phyloP scores from a whole-genome alignment of 1,140 invertebrate genomes.

The Hydropsyche tenuis region DNA sequence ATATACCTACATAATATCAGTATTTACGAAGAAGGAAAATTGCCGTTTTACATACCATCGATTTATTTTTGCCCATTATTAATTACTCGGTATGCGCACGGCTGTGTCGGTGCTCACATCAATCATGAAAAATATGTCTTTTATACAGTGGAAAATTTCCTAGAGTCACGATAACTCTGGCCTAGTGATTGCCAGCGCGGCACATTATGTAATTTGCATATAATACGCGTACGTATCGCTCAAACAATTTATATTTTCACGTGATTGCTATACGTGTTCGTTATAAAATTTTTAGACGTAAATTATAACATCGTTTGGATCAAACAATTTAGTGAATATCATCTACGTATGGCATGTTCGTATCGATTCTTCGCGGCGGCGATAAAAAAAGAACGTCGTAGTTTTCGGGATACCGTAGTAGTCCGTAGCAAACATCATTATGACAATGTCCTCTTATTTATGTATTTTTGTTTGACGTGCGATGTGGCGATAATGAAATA shows the following conservation, averaged over 20 bases:
- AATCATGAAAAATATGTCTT: constrained; percentile 1
- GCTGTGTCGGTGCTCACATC: neutral
- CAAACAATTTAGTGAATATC: too few species aligned
- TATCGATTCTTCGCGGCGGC: too few species aligned
- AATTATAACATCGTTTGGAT: too few species aligned
- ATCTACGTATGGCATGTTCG: too few species aligned
- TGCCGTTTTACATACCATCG: too few species aligned
- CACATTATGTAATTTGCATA: constrained; percentile 7
- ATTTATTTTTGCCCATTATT: neutral
- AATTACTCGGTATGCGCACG: neutral
- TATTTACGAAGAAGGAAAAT: too few species aligned
- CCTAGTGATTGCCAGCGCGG: neutral
- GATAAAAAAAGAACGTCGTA: too few species aligned
- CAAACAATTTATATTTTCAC: neutral
- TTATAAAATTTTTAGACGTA: too few species aligned
- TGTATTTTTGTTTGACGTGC: constrained; percentile 31
- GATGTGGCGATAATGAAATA: constrained; percentile 43
- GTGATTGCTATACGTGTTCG: too few species aligned
- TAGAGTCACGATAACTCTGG: constrained; percentile 3
- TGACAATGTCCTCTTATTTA: constrained; percentile 21
- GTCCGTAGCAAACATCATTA: constrained; percentile 7
- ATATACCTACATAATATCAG: too few species aligned
- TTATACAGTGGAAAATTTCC: neutral
- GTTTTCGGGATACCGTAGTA: neutral
- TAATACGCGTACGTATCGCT: neutral